A percentile compares a stretch with the other conserved stretches of the same genome.
phyloP scores from a whole-genome alignment of 2,797 vertebrate species.

The Poeciliopsis turneri region DNA sequence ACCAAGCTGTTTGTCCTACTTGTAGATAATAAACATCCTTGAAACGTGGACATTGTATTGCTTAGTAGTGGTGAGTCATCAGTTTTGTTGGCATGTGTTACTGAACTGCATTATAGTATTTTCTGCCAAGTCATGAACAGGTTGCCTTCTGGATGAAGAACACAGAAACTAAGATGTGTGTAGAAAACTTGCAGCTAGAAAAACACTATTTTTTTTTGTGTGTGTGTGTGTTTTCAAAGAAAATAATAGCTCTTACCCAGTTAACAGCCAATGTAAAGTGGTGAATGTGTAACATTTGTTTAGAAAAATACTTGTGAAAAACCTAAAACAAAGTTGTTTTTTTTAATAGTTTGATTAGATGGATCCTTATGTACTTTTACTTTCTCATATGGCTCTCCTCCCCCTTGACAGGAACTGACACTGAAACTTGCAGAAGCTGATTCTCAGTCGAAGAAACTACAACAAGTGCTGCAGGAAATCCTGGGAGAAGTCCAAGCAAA shows the following conservation, averaged over 20 bases:
- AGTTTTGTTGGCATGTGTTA: not conserved
- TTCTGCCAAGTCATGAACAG: slow-evolving; percentile 4
- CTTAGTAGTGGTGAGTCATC: not conserved
- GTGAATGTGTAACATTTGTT: not conserved
- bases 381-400: not conserved
- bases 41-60: not conserved
- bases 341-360: not conserved
- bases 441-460: slow-evolving; percentile 82
- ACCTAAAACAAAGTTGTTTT: not conserved
- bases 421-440: slow-evolving; percentile 82
- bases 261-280: not conserved
- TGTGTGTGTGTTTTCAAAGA: too few species aligned
- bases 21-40: not conserved
- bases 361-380: not conserved
- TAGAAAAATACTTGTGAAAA: not conserved
- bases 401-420: slow-evolving; percentile 81
- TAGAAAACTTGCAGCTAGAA: not conserved
- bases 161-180: not conserved
- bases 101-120: not conserved
- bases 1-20: not conserved
- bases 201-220: not conserved
- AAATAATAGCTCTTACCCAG: not conserved
- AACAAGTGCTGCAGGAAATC: slow-evolving; percentile 82
- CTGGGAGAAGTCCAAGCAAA: slow-evolving; percentile 86
- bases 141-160: not conserved